phyloP scores from a whole-genome alignment of 2,888 invertebrate species.

The Lochmaea capreae region DNA sequence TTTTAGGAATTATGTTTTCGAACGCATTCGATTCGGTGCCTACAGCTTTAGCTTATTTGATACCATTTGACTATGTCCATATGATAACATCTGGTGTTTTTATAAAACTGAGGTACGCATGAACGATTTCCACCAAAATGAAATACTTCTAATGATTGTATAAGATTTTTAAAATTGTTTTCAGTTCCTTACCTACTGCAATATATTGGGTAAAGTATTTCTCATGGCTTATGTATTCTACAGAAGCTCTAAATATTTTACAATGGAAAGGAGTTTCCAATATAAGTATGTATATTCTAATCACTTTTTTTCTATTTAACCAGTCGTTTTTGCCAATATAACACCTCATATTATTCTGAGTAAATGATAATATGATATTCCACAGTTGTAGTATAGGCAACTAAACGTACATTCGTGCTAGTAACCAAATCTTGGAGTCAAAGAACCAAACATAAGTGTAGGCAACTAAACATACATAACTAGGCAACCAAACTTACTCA shows the following conservation, averaged over 20 bases:
- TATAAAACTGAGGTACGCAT: constrained; percentile 78
- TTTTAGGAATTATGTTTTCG: constrained; percentile 83
- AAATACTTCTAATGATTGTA: background rate
- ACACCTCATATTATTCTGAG: too few relatives aligned
- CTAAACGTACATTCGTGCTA: too few relatives aligned
- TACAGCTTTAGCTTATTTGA: constrained; percentile 83
- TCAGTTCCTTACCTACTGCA: constrained; percentile 48
- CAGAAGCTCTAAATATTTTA: constrained; percentile 83
- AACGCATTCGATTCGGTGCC: constrained; percentile 85
- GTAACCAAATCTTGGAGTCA: too few relatives aligned
- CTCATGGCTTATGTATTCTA: constrained; percentile 89
- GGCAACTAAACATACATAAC: too few relatives aligned
- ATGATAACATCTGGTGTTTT: constrained; percentile 91
- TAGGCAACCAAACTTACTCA: too few relatives aligned
- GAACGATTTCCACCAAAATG: background rate
- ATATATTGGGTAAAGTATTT: constrained; percentile 82
- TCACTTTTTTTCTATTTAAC: too few relatives aligned
- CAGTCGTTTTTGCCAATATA: too few relatives aligned
- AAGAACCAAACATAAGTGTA: too few relatives aligned
- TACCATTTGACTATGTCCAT: constrained; percentile 86
- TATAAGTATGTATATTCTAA: constrained; percentile 70
- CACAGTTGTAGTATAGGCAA: too few relatives aligned
- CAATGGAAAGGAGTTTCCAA: constrained; percentile 84
- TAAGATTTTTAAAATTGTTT: constrained; percentile 30
- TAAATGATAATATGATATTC: too few relatives aligned